Base-by-base conservation (phyloP, 1,140 invertebrate genomes). In the Zophobas morio region DNA sequence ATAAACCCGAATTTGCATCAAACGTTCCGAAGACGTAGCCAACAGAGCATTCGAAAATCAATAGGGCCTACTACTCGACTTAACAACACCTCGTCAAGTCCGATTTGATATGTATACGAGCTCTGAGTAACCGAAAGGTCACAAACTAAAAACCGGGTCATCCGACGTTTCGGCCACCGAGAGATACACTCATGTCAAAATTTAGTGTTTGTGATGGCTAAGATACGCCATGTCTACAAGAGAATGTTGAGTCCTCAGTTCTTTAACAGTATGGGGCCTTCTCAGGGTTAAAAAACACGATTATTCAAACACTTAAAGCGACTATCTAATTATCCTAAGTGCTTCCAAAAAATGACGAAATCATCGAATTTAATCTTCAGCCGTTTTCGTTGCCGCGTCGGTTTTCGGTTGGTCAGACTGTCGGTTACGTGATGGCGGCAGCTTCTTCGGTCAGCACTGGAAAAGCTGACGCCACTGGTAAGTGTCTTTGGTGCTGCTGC, bases 51-150 rank as follows among this genome's bases (percentile, higher is more conserved):
- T 46, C 6, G 53, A 74, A 81, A 77, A 77, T 78, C 80, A 79
- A 79, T 81, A 79, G 80, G 80, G 80, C 80, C 80, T 81, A 77
- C 37, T 77, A 79, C 78, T 42, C 70, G 63, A 76, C 74, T 80
- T 77, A 79, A 79, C 49, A 77, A 72, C 51, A 47, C 40, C 66
- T 53, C n/a, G 32, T 53, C 70, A 56, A 40, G 73, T 70, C 77
- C 35, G 51, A 72, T 51, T 51, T 72, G 70, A 72, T 72, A 72
- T 72, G 70, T 72, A 51, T 40, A 6, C 3, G 8, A 70, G 49
- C 57, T 70, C 66, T 70, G 6, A 54, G 74, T 54, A 66, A 70
- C 57, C 60, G 51, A 76, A 51, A 66, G 40, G 39, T 76, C 51
- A 49, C 6, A 70, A 76, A 76, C 46, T n/a, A 53, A 72, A 49